These are phyloP conservation scores for Olivierus martensii DNA, from an alignment of 1,140 invertebrate genomes.

Conservation along the genomic window DNA sequence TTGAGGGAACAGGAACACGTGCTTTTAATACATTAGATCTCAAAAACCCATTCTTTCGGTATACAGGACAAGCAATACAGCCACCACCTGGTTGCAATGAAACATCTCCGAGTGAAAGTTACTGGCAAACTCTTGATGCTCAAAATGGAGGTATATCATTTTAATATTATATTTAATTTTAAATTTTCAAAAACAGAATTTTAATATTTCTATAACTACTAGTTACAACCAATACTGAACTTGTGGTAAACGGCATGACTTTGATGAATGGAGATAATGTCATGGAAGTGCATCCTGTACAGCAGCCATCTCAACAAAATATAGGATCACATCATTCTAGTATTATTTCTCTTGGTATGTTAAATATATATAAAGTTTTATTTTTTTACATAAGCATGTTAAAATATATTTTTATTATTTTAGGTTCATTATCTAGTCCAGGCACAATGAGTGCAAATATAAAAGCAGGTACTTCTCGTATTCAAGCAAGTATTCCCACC, in stretches of 20 bases:
- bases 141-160: conserved; percentile 28
- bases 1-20: conserved; percentile 68
- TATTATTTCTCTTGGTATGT: background rate
- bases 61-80: conserved; percentile 31
- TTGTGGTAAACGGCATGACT: conserved; percentile 14
- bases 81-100: conserved; percentile 70
- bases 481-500: conserved; percentile 34
- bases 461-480: conserved; percentile 6
- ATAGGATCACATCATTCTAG: conserved; percentile 8
- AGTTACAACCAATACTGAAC: conserved; percentile 6
- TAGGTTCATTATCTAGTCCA: background rate
- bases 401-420: background rate
- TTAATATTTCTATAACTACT: background rate
- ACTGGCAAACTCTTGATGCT: conserved; percentile 71
- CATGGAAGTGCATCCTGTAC: conserved; percentile 13
- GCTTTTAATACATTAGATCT: conserved; percentile 87
- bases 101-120: conserved; percentile 79
- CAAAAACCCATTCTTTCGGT: conserved; percentile 95
- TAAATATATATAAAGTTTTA: background rate
- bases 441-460: background rate
- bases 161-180: background rate
- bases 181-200: background rate
- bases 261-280: conserved; percentile 13
- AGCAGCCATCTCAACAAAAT: conserved; percentile 6
- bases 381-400: background rate